Conservation (phyloP, 1,140 invertebrate genomes). For the Harlomillsia oculata region DNA sequence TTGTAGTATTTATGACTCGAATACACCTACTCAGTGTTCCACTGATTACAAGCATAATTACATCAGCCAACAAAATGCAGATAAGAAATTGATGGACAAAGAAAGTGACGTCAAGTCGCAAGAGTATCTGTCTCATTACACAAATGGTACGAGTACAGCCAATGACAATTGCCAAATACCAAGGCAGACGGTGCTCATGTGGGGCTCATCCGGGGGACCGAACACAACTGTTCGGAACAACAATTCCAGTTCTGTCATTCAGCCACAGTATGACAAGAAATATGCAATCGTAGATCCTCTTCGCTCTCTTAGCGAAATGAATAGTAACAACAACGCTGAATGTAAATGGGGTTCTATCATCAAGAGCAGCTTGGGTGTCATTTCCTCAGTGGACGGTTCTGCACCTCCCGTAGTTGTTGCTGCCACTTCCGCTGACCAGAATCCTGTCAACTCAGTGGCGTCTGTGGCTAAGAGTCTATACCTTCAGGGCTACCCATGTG, state of each 20-base stretch:
- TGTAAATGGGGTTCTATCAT: slow-evolving; percentile 29
- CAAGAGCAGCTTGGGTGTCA: slow-evolving; percentile 22
- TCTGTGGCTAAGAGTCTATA: slow-evolving; percentile 10
- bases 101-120: background rate
- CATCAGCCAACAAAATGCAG: background rate
- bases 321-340: slow-evolving; percentile 8
- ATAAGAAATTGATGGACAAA: slow-evolving; percentile 1
- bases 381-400: slow-evolving; percentile 6
- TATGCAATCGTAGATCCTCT: slow-evolving; percentile 15
- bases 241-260: slow-evolving; percentile 30
- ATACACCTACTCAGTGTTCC: slow-evolving; percentile 2
- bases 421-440: background rate
- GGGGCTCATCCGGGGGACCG: slow-evolving; percentile 34
- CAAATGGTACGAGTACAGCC: slow-evolving; percentile 26
- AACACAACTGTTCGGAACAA: background rate
- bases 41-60: slow-evolving; percentile 12
- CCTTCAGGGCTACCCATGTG: slow-evolving; percentile 7
- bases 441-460: background rate
- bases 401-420: background rate
- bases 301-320: slow-evolving; percentile 17
- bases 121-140: slow-evolving; percentile 26
- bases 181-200: slow-evolving; percentile 40
- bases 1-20: slow-evolving; percentile 36
- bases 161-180: slow-evolving; percentile 28
- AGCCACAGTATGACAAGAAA: slow-evolving; percentile 30